Conservation (phyloP, 1,140 invertebrate species). For the Ceratina australensis region DNA sequence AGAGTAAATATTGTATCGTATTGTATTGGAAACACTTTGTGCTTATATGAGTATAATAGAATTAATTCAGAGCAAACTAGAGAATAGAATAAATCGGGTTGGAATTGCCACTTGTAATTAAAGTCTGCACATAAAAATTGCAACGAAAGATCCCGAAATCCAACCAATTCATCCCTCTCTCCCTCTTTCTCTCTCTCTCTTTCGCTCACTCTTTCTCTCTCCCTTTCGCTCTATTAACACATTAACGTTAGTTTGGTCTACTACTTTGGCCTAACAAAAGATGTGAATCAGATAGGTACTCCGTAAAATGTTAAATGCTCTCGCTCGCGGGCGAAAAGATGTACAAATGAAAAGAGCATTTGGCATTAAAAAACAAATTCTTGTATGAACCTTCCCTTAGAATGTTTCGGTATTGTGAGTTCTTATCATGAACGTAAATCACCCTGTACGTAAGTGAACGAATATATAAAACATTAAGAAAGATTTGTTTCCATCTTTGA, state of each 20-base stretch:
- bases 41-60: not conserved
- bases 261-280: conserved; percentile 60
- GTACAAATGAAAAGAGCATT: conserved; percentile 20
- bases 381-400: not conserved
- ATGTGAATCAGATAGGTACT: conserved; percentile 51
- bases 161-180: not conserved
- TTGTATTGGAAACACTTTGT: conserved; percentile 4
- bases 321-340: conserved; percentile 36
- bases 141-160: conserved; percentile 27
- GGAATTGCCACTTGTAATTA: not conserved
- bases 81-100: conserved; percentile 9
- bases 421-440: not conserved
- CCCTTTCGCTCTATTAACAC: conserved; percentile 13
- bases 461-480: too few relatives aligned
- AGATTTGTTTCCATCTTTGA: conserved; percentile 8
- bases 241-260: conserved; percentile 55
- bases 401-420: not conserved
- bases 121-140: conserved; percentile 38
- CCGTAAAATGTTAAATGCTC: conserved; percentile 52
- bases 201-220: not conserved
- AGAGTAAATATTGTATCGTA: not conserved
- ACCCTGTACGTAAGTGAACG: not conserved
- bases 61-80: conserved; percentile 4
- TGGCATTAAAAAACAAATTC: conserved; percentile 35
- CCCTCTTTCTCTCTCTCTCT: not conserved